These are phyloP conservation scores for Pseudomyrmex concolor DNA, from an alignment of 1,140 invertebrate species.

Conservation along the genomic window DNA sequence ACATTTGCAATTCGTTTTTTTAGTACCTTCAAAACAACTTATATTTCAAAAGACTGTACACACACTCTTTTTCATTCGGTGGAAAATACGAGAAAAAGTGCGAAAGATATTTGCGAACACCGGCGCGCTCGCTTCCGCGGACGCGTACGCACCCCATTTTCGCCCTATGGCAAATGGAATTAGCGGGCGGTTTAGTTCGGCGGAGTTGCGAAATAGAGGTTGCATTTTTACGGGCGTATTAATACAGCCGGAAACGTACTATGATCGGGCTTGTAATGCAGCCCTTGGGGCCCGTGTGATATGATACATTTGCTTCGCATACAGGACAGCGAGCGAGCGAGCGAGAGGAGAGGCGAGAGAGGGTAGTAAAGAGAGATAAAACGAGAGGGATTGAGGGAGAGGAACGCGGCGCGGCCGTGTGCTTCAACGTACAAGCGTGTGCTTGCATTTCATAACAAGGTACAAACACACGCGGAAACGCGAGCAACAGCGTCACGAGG, in stretches of 20 bases:
- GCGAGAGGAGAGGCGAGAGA: slow-evolving; percentile 51
- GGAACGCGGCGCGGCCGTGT: slow-evolving; percentile 5
- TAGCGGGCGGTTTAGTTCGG: slow-evolving; percentile 76
- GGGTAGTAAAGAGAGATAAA: slow-evolving; percentile 48
- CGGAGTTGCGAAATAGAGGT: slow-evolving; percentile 71
- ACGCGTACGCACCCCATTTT: slow-evolving; percentile 54
- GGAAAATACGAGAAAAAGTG: not conserved
- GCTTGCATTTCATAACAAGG: slow-evolving; percentile 76
- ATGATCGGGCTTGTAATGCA: slow-evolving; percentile 82
- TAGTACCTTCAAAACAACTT: not conserved
- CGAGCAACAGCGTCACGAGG: slow-evolving; percentile 55
- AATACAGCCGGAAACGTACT: slow-evolving; percentile 79
- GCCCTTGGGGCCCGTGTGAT: slow-evolving; percentile 80
- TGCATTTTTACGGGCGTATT: slow-evolving; percentile 79
- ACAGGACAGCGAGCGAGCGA: slow-evolving; percentile 67
- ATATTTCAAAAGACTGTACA: not conserved
- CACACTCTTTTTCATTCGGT: not conserved
- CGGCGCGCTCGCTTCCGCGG: slow-evolving; percentile 14
- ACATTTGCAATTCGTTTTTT: not conserved
- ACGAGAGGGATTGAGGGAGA: slow-evolving; percentile 41
- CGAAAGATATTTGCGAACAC: slow-evolving; percentile 25
- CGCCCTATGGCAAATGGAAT: slow-evolving; percentile 76
- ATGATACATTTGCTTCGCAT: slow-evolving; percentile 82
- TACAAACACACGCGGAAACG: slow-evolving; percentile 71
- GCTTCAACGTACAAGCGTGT: slow-evolving; percentile 62